Evolutionary conservation across 2,888 invertebrate species (phyloP).

Genomic region (Chloromyia formosa): DNA sequence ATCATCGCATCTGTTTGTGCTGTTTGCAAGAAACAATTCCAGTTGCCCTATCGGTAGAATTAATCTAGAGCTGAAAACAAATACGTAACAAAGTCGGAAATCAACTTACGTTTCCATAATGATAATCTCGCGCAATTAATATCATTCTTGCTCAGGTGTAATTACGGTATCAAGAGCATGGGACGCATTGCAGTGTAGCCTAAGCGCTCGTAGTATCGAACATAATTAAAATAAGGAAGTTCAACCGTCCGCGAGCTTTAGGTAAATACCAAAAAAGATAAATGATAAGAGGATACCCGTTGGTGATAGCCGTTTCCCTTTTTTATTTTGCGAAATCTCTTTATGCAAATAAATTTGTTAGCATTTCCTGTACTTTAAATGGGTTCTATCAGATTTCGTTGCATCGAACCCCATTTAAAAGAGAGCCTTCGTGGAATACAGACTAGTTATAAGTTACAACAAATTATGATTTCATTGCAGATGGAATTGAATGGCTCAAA

Average conservation of each 20-base stretch:
- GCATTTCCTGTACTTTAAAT: conserved; percentile 17
- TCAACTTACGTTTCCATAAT: conserved; percentile 26
- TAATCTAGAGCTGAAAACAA: conserved; percentile 29
- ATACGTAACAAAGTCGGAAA: conserved; percentile 29
- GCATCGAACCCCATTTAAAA: not conserved
- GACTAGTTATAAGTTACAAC: not conserved
- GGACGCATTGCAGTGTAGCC: not conserved
- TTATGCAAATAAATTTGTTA: conserved; percentile 28
- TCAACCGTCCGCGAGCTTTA: not conserved
- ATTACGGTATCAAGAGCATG: conserved; percentile 16
- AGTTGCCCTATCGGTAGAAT: conserved; percentile 16
- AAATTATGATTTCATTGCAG: conserved; percentile 1
- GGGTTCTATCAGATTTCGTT: not conserved
- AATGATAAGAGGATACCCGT: conserved; percentile 33
- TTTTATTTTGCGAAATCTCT: conserved; percentile 1
- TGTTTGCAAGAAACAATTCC: conserved; percentile 11
- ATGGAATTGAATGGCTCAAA: not conserved
- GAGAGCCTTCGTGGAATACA: not conserved
- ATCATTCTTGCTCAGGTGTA: conserved; percentile 25
- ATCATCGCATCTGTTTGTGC: conserved; percentile 5
- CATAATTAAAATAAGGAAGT: conserved; percentile 27
- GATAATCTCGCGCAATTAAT: conserved; percentile 28
- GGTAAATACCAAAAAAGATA: conserved; percentile 20
- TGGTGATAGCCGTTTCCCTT: conserved; percentile 13
- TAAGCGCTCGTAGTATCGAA: not conserved